Evolutionary conservation across 1,140 invertebrate species (phyloP).

Genomic region (Bombus ignitus): DNA sequence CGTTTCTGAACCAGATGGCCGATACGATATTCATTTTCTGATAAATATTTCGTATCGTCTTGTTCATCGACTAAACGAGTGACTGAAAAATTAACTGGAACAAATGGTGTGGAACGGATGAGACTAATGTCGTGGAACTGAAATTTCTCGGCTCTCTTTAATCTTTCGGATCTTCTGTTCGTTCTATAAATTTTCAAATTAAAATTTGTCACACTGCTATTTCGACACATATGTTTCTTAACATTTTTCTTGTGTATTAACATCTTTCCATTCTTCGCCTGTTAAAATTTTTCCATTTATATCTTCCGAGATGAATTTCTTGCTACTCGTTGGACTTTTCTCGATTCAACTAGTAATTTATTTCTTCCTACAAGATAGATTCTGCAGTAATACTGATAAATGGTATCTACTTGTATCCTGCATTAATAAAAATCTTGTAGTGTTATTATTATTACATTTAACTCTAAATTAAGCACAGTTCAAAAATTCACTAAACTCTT

Average conservation of each 20-base stretch:
- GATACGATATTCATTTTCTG: background rate
- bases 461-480: background rate
- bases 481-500: too few relatives aligned
- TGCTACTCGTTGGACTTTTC: too few relatives aligned
- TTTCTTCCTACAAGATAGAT: too few relatives aligned
- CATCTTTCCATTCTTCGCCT: background rate
- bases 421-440: too few relatives aligned
- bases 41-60: constrained; percentile 22
- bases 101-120: background rate
- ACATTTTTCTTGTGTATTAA: background rate
- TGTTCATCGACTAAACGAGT: background rate
- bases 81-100: constrained; percentile 9
- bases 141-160: background rate
- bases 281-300: too few relatives aligned
- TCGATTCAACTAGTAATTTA: too few relatives aligned
- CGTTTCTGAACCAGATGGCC: background rate
- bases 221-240: background rate
- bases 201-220: background rate
- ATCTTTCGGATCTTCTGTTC: background rate
- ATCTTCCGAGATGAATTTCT: background rate
- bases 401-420: too few relatives aligned
- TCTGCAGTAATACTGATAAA: too few relatives aligned
- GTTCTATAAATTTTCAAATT: background rate
- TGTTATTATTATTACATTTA: too few relatives aligned
- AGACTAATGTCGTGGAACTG: background rate